A percentile compares a stretch with the other conserved stretches of the same genome.
phyloP scores from a whole-genome alignment of 2,797 vertebrate genomes.

The Choloepus didactylus region DNA sequence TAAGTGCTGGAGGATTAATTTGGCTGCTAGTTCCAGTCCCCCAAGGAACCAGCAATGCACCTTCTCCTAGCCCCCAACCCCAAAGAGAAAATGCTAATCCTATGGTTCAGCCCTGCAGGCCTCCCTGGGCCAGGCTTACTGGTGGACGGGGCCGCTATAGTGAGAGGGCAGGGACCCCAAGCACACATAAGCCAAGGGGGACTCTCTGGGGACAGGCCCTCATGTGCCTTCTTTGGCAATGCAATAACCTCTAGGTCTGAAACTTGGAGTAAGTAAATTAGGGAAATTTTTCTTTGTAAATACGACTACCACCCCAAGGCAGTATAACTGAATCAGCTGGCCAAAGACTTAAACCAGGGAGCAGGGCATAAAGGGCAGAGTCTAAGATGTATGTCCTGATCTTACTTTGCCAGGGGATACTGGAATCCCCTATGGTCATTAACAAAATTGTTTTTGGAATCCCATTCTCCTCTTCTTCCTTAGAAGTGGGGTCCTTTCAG shows the following conservation, averaged over 20 bases:
- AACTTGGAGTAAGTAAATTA: neutral
- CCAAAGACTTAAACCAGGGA: neutral
- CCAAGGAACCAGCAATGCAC: neutral
- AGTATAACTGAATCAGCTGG: neutral
- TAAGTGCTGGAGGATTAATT: neutral
- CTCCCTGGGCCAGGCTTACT: neutral
- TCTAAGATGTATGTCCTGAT: neutral
- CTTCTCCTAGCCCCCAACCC: no score
- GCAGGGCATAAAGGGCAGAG: neutral
- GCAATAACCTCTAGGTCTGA: neutral
- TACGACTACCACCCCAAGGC: neutral
- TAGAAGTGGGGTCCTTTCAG: neutral
- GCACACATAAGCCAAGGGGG: neutral
- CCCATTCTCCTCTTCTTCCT: neutral
- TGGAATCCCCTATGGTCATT: neutral
- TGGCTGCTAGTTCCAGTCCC: neutral
- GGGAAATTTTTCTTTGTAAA: neutral
- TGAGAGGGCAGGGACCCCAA: neutral
- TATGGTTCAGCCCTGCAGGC: neutral
- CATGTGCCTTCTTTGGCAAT: neutral
- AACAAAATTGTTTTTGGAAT: neutral
- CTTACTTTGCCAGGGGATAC: neutral
- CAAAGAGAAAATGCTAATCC: neutral
- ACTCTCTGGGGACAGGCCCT: neutral
- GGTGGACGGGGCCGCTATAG: neutral